Evolutionary conservation across 2,888 invertebrate species (phyloP), one percentile per base, ranked within the genome.

Genomic region (Agrochola lota): DNA sequence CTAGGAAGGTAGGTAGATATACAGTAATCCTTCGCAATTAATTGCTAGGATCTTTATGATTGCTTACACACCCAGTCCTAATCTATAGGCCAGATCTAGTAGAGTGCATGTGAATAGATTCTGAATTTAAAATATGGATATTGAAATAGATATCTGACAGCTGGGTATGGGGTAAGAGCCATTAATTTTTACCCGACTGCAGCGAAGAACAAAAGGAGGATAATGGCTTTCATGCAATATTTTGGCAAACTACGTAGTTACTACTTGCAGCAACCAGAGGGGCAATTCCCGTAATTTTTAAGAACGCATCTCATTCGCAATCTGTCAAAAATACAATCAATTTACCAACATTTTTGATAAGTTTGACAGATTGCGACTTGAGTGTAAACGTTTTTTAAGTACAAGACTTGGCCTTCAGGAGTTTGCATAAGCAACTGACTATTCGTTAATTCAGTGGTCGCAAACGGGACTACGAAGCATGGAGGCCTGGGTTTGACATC

Each of bases 21-120:
- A 30, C 17, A 60, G 9, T 35, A 62, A 60, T 70, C 9, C 9
- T 67, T 60, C 15, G 60, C 49, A 71, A 71, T 66, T 49, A 82
- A 70, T 82, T 81, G 59, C 68, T 52, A 63, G 68, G 77, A 71
- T 83, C 71, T 79, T 79, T 77, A 70, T 70, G 70, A 66, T 63
- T 62, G 40, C 26, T 43, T 20, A 63, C 52, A 77, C 71, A 63
- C 62, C 63, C 57, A 77, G 49, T 23, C 2, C 20, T 59, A 26
- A 82, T 71, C 49, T 59, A 9, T 8, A 71, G 57, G 20, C 23
- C 6, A 43, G 15, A 71, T 80, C 57, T 11, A 55, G 17, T 60
- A 1, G n/a, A 49, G 70, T 62, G n/a, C 55, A 43, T 60, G 59
- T 17, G 4, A 67, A 60, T 8, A 30, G 11, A 59, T 7, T 46